Conservation (phyloP, 2,888 invertebrate species). For the Andrena camellia region DNA sequence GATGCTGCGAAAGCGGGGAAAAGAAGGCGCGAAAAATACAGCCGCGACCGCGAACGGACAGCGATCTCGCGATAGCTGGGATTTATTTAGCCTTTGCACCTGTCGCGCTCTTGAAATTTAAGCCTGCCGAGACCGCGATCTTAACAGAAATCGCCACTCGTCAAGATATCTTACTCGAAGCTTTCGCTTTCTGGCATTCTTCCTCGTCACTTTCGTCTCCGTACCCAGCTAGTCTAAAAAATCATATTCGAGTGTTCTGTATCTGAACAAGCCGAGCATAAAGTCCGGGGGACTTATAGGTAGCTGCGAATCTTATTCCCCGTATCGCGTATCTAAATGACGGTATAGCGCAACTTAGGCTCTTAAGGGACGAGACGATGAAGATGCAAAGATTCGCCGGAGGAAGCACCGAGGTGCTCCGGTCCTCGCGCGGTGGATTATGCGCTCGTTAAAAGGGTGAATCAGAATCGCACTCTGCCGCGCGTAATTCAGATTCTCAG, state of each 20-base stretch:
- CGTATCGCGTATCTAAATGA: too few relatives aligned
- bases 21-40: slow-evolving; percentile 50
- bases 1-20: slow-evolving; percentile 20
- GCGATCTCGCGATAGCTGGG: slow-evolving; percentile 75
- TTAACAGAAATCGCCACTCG: background rate
- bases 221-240: too few relatives aligned
- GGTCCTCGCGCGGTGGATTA: too few relatives aligned
- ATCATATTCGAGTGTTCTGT: too few relatives aligned
- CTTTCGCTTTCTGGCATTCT: slow-evolving; percentile 14
- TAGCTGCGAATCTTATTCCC: too few relatives aligned
- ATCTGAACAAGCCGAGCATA: too few relatives aligned
- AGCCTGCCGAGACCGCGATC: slow-evolving; percentile 39
- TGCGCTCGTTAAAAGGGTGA: too few relatives aligned
- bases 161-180: background rate
- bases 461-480: slow-evolving; percentile 35
- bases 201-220: background rate
- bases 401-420: background rate
- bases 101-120: slow-evolving; percentile 71
- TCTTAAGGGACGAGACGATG: slow-evolving; percentile 43
- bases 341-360: slow-evolving; percentile 19
- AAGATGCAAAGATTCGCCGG: slow-evolving; percentile 44
- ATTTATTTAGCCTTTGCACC: slow-evolving; percentile 75
- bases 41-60: slow-evolving; percentile 29
- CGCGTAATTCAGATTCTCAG: slow-evolving; percentile 64
- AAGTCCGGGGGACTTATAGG: too few relatives aligned